Base-by-base conservation (phyloP, 1,140 invertebrate species). In the Zaprionus camerounensis region DNA sequence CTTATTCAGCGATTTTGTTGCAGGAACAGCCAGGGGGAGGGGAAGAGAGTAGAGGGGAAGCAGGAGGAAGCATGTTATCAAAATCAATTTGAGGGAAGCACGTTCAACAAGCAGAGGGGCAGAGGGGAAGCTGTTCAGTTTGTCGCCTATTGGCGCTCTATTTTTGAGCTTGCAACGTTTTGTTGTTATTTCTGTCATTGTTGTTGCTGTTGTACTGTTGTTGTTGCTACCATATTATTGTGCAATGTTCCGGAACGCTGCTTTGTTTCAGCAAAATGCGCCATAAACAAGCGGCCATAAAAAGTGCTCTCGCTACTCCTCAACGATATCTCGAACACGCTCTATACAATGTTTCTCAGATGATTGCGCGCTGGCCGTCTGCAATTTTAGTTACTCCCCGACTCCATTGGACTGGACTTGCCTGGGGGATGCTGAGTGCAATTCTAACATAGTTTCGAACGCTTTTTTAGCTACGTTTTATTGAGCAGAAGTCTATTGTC, bases 181-280 rank as follows among this genome's bases (percentile, higher is more conserved):
- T 74, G 49, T 46, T 74, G 49, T 70, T 64, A 49, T 75, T 65
- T 49, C n/a, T 34, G 17, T 56, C 51, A 31, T 38, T 68, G 28
- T 67, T 81, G 56, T 58, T 59, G 13, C 44, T 7, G 26, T 28
- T 28, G 26, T 81, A 41, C 59, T 70, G 69, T 66, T 83, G 56
- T 72, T 51, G 20, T 11, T 51, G 17, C 46, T 24, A 61, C 55
- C 44, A 67, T 81, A 72, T 78, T 82, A 90, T 90, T 90, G 85
- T 91, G 85, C 85, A 90, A 90, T 90, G 86, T 90, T 90, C 85
- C 85, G 85, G 85, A 90, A 85, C 67, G 76, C 72, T 91, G 85
- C 79, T 77, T 90, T 85, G 85, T 90, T 91, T 91, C 79, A 91
- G 81, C 82, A 76, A 88, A 85, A 80, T 85, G 85, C 75, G 74